Evolutionary conservation across 2,797 vertebrate species (phyloP).

Genomic region (Neomorphus geoffroyi): DNA sequence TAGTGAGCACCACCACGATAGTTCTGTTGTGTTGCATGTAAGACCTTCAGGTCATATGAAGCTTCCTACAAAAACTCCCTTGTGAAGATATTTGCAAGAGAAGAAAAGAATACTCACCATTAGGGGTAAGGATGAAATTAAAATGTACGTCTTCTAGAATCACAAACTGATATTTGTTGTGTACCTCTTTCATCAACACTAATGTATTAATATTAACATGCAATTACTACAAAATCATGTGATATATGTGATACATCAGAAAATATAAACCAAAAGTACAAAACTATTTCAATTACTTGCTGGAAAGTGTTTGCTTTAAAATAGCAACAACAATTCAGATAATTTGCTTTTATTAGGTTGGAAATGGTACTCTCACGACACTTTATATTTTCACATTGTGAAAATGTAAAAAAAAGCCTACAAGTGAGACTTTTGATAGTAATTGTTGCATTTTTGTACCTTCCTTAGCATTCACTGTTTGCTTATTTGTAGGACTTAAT

Average conservation of each 20-base stretch:
- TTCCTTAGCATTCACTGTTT: conserved; percentile 58
- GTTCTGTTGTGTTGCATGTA: not conserved
- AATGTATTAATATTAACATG: not conserved
- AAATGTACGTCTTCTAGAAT: not conserved
- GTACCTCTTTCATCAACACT: not conserved
- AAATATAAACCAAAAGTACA: not conserved
- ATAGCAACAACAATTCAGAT: not conserved
- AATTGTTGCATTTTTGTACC: conserved; percentile 60
- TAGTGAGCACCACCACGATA: not conserved
- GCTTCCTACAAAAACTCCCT: not conserved
- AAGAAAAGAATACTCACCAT: not conserved
- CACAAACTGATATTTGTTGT: not conserved
- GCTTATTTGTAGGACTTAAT: conserved; percentile 82
- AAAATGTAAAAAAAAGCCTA: conserved; percentile 47
- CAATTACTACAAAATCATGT: not conserved
- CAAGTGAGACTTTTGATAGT: conserved; percentile 43
- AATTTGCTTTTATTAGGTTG: not conserved
- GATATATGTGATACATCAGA: not conserved
- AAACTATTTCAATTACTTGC: not conserved
- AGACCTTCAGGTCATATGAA: not conserved
- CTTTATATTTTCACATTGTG: not conserved
- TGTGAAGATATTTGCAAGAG: not conserved
- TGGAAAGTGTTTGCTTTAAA: not conserved
- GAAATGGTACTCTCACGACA: not conserved
- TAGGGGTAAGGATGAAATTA: not conserved